These are phyloP conservation scores for Centroberyx gerrardi DNA, from an alignment of 2,797 vertebrate species.

Conservation along the genomic window DNA sequence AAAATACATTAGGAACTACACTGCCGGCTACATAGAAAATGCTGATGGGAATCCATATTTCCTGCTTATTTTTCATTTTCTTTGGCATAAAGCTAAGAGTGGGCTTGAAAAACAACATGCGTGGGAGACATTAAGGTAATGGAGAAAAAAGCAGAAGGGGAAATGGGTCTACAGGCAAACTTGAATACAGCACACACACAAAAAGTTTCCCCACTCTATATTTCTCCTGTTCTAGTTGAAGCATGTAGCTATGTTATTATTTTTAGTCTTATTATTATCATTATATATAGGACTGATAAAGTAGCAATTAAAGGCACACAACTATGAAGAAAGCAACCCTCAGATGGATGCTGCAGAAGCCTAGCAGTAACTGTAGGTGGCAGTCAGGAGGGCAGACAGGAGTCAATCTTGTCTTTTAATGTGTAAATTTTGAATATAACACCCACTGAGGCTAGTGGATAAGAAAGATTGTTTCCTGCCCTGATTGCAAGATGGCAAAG, in stretches of 20 bases:
- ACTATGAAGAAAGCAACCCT: too few species aligned
- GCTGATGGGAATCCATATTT: slow-evolving; percentile 75
- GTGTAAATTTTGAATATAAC: too few species aligned
- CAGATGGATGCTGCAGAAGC: too few species aligned
- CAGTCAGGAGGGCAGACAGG: too few species aligned
- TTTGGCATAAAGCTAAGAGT: slow-evolving; percentile 64
- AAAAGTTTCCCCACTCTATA: slow-evolving; percentile 13
- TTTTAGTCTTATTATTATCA: too few species aligned
- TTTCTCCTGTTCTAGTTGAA: slow-evolving; percentile 5
- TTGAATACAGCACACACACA: slow-evolving; percentile 6
- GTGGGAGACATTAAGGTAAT: slow-evolving; percentile 62
- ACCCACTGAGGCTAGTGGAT: too few species aligned
- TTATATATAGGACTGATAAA: too few species aligned
- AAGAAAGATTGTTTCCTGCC: too few species aligned
- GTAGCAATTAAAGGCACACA: too few species aligned
- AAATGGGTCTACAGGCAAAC: slow-evolving; percentile 27
- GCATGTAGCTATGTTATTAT: not conserved
- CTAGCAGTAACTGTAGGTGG: too few species aligned
- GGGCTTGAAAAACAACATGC: slow-evolving; percentile 58
- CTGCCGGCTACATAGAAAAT: slow-evolving; percentile 60
- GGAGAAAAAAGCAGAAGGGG: slow-evolving; percentile 37
- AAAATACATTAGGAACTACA: slow-evolving; percentile 73
- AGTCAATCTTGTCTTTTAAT: too few species aligned
- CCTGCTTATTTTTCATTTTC: slow-evolving; percentile 74
- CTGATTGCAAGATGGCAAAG: too few species aligned